Conservation (phyloP, 2,113 vertebrate genomes). For the Hemicordylus capensis region DNA sequence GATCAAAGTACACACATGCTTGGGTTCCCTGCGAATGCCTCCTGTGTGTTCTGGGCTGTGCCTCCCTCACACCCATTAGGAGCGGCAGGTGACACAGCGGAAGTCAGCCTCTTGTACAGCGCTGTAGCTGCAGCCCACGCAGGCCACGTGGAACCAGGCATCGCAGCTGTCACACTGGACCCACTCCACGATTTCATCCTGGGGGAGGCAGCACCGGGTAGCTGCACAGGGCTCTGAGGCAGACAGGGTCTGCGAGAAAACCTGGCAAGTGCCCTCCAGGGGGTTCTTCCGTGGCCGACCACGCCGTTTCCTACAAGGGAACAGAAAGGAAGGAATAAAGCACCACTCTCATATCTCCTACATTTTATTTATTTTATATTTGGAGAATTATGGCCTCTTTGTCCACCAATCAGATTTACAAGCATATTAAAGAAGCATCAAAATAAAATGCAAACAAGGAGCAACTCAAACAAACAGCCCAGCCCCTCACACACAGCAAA, state of each 20-base stretch:
- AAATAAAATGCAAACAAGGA: not conserved
- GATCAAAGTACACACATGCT: fast-evolving
- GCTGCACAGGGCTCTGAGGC: conserved; percentile 79
- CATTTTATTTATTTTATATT: not conserved
- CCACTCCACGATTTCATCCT: conserved; percentile 88
- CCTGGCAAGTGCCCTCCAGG: conserved; percentile 29
- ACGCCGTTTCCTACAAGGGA: conserved; percentile 73
- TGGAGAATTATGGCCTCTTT: not conserved
- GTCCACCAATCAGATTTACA: not conserved
- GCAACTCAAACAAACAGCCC: not conserved
- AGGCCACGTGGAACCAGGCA: conserved; percentile 85
- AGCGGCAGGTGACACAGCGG: conserved; percentile 77
- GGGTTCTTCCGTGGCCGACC: conserved; percentile 84
- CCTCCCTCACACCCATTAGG: not conserved
- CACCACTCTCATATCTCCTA: not conserved
- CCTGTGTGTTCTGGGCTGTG: not conserved
- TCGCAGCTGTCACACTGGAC: conserved; percentile 90
- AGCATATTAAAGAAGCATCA: not conserved
- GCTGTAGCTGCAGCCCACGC: conserved; percentile 77
- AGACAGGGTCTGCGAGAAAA: conserved; percentile 62
- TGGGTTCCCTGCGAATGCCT: not conserved
- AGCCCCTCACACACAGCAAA: too few relatives aligned
- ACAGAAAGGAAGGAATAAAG: not conserved
- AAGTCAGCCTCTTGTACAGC: conserved; percentile 81
- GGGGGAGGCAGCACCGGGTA: conserved; percentile 75